These are phyloP conservation scores for Rhea pennata DNA, from an alignment of 2,113 vertebrate genomes.

Conservation along the genomic window DNA sequence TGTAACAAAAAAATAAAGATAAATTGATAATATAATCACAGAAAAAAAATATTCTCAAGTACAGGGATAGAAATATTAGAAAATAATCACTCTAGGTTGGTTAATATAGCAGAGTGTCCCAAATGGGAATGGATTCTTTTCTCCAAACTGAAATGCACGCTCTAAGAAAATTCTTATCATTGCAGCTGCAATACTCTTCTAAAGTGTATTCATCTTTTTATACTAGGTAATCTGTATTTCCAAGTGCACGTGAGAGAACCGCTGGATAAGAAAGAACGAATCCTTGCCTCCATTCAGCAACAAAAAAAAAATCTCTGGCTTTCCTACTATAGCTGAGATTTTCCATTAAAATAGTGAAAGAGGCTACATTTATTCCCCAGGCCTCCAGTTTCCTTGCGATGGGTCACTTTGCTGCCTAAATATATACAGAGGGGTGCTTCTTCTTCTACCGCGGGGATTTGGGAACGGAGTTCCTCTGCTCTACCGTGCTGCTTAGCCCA, in stretches of 20 bases:
- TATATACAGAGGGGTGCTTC: fast-evolving
- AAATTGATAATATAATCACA: slow-evolving; percentile 24
- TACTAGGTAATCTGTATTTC: background rate
- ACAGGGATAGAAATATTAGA: background rate
- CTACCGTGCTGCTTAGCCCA: background rate
- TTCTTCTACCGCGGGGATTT: background rate
- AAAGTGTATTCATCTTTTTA: background rate
- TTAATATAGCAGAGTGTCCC: background rate
- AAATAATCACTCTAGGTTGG: background rate
- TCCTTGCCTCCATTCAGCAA: background rate
- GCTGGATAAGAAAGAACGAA: fast-evolving
- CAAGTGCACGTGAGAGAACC: background rate
- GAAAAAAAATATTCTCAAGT: background rate
- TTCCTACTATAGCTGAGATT: background rate
- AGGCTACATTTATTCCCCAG: background rate
- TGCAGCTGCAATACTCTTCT: background rate
- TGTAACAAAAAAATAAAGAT: slow-evolving; percentile 75
- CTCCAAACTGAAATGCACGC: background rate
- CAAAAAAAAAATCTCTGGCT: background rate
- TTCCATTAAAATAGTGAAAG: background rate
- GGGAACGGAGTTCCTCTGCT: background rate
- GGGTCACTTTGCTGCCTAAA: background rate
- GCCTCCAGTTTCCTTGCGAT: background rate
- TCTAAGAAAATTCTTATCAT: background rate
- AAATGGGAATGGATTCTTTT: background rate